Evolutionary conservation across 2,797 vertebrate species (phyloP), one percentile per base, ranked within the genome.

Genomic region (Malacoctenus gilli): DNA sequence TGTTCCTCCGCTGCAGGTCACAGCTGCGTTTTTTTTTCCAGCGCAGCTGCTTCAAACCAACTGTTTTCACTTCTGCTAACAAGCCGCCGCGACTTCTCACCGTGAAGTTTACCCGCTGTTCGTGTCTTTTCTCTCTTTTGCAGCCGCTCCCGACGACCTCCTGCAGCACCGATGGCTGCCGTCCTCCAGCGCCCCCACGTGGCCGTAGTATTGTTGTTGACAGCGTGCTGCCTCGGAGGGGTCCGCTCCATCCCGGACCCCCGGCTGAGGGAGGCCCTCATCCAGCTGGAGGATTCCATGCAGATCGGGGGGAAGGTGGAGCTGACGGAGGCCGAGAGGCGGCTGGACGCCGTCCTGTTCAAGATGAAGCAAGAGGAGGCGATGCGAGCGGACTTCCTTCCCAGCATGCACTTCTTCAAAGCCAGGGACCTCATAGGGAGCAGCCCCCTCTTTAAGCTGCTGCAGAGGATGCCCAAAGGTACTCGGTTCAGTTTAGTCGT

Each of bases 371-470:
- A 63, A 66, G 18, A 72, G 1, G 95, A 97, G 69, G 36, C 91
- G 5, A 48, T 0, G 0, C 30, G 57, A 16, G 78, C 77, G 0
- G 56, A 84, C 1, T 95, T 95, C 48, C 95, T 92, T 14, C 95
- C 95, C 1, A 91, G 93, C 63, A 83, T 96, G 92, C 95, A 98
- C 83, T 98, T 98, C 83, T 98, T 98, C 73, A 86, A 56, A 61
- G 95, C 94, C 7, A 93, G 91, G 46, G 8, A 52, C 3, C 73
- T 92, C 14, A 93, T 92, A 51, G 78, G 82, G 37, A 35, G 32
- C 13, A 90, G 87, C 36, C 82, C 84, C 28, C 59, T 90, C 67
- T 91, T 90, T 71, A 54, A 13, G 12, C 68, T 96, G 38, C 74
- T 93, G 46, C 89, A 84, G 50, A 88, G 81, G 76, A 91, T 92